Evolutionary conservation across 1,140 invertebrate species (phyloP).

Genomic region (Rhagoletis pomonella): DNA sequence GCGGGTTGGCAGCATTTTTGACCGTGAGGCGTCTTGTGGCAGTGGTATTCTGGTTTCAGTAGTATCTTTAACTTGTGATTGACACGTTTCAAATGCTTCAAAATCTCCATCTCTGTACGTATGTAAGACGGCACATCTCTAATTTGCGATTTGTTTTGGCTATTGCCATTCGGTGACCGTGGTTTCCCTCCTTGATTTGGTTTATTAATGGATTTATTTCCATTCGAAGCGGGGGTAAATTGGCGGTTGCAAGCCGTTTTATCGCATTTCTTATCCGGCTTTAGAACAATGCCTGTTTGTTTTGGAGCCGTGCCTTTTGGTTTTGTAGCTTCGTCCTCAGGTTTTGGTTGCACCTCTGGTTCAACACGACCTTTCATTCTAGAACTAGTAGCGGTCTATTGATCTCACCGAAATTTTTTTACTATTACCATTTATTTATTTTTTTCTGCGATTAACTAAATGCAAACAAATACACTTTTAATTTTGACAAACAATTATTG

Average conservation of each 20-base stretch:
- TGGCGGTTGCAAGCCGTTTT: neutral
- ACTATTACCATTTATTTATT: neutral
- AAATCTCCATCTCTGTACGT: slow-evolving; percentile 33
- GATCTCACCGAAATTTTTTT: neutral
- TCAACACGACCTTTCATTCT: neutral
- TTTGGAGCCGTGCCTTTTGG: neutral
- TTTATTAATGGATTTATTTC: neutral
- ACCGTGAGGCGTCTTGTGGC: neutral
- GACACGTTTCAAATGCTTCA: neutral
- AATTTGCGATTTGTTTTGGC: neutral
- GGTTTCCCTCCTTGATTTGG: neutral
- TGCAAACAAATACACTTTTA: neutral
- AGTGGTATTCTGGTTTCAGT: neutral
- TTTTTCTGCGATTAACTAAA: slow-evolving; percentile 5
- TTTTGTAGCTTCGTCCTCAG: too few species aligned
- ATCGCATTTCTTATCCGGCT: neutral
- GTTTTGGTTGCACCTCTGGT: neutral
- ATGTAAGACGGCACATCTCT: neutral
- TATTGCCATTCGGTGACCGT: neutral
- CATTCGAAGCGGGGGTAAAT: neutral
- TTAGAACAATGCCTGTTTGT: neutral
- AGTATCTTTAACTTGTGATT: neutral
- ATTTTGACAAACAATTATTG: slow-evolving; percentile 1
- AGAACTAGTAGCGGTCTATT: neutral
- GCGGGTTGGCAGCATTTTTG: neutral